Percentiles rank a stretch among this genome's conserved stretches.
Evolutionary conservation across 2,888 invertebrate genomes (phyloP).

Genomic region (Melanargia galathea): DNA sequence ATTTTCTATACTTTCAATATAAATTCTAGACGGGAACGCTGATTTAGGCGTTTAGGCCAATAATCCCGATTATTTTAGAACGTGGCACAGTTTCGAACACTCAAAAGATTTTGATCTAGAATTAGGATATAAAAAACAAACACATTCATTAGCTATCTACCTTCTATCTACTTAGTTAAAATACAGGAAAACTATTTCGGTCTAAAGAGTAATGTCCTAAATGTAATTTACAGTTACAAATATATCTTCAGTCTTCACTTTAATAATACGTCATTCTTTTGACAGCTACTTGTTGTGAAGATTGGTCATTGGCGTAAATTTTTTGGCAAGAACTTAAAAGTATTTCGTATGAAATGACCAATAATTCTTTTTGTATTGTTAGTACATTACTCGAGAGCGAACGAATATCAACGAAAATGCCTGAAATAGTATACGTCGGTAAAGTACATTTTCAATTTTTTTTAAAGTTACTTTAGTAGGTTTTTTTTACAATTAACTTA

Average conservation of each 20-base stretch:
- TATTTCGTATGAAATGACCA: slow-evolving; percentile 56
- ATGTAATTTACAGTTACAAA: slow-evolving; percentile 48
- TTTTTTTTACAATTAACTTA: not conserved
- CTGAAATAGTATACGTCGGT: slow-evolving; percentile 69
- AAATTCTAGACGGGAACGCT: no score
- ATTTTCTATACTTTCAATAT: no score
- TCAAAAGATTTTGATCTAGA: not conserved
- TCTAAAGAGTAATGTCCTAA: slow-evolving; percentile 56
- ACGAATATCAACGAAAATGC: slow-evolving; percentile 64
- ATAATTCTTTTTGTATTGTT: slow-evolving; percentile 53
- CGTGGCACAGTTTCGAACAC: not conserved
- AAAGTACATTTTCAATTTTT: slow-evolving; percentile 49
- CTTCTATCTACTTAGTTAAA: not conserved
- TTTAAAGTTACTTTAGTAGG: not conserved
- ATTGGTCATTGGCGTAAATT: slow-evolving; percentile 62
- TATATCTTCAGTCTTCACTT: slow-evolving; percentile 28
- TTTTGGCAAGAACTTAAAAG: slow-evolving; percentile 67
- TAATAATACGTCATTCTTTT: slow-evolving; percentile 39
- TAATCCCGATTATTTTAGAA: no score
- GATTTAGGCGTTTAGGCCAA: no score
- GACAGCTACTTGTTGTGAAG: slow-evolving; percentile 34
- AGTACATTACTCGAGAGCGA: slow-evolving; percentile 44
- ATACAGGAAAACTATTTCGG: not conserved
- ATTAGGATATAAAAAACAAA: not conserved
- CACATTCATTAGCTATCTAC: not conserved